A percentile compares a stretch with the other conserved stretches of the same genome.
These are phyloP conservation scores for Vicugna pacos DNA, from an alignment of 2,113 vertebrate species.

Conservation along the genomic window DNA sequence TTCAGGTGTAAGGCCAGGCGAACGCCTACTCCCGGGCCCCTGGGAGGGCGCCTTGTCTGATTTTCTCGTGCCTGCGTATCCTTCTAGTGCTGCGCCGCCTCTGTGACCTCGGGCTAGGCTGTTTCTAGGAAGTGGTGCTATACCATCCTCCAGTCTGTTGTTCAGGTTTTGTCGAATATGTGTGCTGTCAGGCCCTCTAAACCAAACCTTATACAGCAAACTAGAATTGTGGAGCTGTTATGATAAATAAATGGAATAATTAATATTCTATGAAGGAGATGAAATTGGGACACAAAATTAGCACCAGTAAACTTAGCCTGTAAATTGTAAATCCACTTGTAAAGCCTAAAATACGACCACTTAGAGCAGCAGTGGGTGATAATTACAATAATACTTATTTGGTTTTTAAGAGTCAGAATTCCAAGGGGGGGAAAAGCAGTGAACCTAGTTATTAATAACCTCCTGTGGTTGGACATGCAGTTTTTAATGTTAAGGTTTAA, in stretches of 20 bases:
- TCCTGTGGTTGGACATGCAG: neutral
- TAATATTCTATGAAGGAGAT: neutral
- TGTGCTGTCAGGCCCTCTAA: neutral
- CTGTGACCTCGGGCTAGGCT: neutral
- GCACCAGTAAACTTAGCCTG: no score
- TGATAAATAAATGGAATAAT: neutral
- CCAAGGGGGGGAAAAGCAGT: neutral
- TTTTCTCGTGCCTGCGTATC: neutral
- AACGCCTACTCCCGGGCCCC: neutral
- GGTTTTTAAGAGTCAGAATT: neutral
- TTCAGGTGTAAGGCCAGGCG: neutral
- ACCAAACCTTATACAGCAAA: neutral
- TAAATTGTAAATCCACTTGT: neutral
- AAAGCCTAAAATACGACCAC: accelerated
- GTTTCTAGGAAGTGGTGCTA: neutral
- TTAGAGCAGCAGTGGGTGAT: neutral
- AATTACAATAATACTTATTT: neutral
- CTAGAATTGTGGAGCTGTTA: neutral
- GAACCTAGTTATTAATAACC: neutral
- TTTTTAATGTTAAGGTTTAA: neutral
- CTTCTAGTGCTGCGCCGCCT: neutral
- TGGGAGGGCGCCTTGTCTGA: neutral
- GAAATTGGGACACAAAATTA: neutral
- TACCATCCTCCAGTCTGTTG: accelerated
- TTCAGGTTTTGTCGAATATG: neutral